These are phyloP conservation scores for Cyphotilapia sp. DNA, from an alignment of 2,113 vertebrate species.

Conservation along the genomic window DNA sequence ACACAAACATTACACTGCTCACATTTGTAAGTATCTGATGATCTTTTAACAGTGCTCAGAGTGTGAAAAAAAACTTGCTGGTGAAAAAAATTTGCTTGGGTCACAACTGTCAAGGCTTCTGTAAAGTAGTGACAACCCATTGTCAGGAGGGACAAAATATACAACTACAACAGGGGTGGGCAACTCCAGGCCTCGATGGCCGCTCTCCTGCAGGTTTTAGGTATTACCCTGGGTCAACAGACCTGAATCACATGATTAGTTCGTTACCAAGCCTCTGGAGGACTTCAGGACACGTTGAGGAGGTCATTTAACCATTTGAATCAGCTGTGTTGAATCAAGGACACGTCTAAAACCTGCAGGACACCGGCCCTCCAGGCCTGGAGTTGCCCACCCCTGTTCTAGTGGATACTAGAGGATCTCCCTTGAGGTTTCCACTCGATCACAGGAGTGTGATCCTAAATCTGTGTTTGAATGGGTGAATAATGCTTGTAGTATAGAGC, in stretches of 20 bases:
- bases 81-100: not conserved
- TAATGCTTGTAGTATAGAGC: accelerated
- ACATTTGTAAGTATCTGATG: not conserved
- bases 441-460: not conserved
- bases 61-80: not conserved
- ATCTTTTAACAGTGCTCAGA: not conserved
- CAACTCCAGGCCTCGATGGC: not conserved
- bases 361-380: not conserved
- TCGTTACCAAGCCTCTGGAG: not conserved
- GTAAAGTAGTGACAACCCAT: not conserved
- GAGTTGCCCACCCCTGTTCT: not conserved
- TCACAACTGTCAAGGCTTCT: not conserved
- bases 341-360: not conserved
- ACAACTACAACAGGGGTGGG: not conserved
- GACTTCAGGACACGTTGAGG: not conserved
- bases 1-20: not conserved
- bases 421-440: not conserved
- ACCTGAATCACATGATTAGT: not conserved
- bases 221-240: not conserved
- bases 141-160: not conserved
- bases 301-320: not conserved
- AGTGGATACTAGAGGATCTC: not conserved
- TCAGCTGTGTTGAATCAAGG: not conserved
- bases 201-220: not conserved
- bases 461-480: not conserved